These are phyloP conservation scores for Hipposideros larvatus DNA, from an alignment of 2,797 vertebrate genomes.

Conservation along the genomic window DNA sequence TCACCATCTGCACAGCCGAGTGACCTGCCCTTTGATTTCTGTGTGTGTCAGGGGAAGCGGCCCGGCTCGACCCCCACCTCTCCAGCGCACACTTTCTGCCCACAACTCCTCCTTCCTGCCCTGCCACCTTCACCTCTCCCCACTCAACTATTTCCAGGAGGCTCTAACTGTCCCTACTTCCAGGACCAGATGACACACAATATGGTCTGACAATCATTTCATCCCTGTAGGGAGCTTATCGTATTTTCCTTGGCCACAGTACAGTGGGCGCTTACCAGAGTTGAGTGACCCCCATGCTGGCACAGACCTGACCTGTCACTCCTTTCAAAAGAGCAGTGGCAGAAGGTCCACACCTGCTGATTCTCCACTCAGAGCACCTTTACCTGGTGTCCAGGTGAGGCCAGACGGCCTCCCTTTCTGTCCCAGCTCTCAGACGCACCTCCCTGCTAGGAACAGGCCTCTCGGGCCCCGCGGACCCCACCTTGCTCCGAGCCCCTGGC, in stretches of 20 bases:
- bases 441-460: not conserved
- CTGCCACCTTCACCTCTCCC: not conserved
- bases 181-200: not conserved
- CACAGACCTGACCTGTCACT: not conserved
- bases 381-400: not conserved
- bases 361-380: no score
- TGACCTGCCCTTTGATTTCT: not conserved
- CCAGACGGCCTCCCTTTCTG: not conserved
- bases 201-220: not conserved
- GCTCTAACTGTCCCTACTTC: not conserved
- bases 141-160: not conserved
- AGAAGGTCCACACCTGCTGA: rapidly evolving
- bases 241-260: not conserved
- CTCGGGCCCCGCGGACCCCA: rapidly evolving
- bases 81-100: not conserved
- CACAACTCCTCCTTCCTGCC: not conserved
- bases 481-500: not conserved
- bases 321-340: not conserved
- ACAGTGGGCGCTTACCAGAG: rapidly evolving
- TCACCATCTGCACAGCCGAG: not conserved
- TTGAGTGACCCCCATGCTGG: rapidly evolving
- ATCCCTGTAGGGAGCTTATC: no score
- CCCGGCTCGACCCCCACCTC: not conserved
- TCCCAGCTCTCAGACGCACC: not conserved
- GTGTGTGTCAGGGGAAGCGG: not conserved